Evolutionary conservation across 2,888 invertebrate genomes (phyloP), one percentile per base, ranked within the genome.

Genomic region (Acanthosepion esculentum): DNA sequence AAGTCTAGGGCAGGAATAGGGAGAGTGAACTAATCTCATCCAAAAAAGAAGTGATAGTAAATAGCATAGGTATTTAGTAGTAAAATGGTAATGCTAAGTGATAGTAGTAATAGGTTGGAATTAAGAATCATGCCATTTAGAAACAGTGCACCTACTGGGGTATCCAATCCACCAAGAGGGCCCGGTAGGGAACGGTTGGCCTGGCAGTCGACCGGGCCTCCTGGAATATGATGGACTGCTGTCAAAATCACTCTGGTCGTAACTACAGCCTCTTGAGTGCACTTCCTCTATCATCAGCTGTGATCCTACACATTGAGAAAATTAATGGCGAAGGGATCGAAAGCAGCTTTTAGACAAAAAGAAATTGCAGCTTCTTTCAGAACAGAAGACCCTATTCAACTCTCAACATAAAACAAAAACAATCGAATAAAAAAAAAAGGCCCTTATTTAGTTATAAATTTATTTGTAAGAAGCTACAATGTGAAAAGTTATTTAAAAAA

Each of bases 121-220:
- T n/a, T n/a, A 8, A 93, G 48, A 93, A 93, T 93, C 93, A 93
- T 93, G 93, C 93, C 93, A 93, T 93, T 48, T 93, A 94, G 59
- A 64, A 55, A 94, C 26, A 59, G 55, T 94, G 94, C 94, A 94
- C 94, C 94, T 94, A 94, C 94, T 94, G 55, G 94, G 94, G 59
- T 94, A 94, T 94, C 94, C 94, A 23, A 94, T 94, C 94, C 94
- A 94, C 94, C 94, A 94, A 48, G 94, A 94, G n/a, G 94, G 59
- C 48, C 55, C 94, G 33, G 94, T 94, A 53, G 93, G 93, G 29
- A 93, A 93, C 48, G 93, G 93, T 50, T 93, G 93, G 48, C 93
- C 93, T 93, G 93, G 93, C 10, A 93, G 93, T 48, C 93, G 48
- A 93, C 93, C 93, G 33, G 53, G 29, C 48, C 93, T 93, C 93